These are phyloP conservation scores for Chironomus tentans DNA, from an alignment of 2,888 invertebrate genomes.

Conservation along the genomic window DNA sequence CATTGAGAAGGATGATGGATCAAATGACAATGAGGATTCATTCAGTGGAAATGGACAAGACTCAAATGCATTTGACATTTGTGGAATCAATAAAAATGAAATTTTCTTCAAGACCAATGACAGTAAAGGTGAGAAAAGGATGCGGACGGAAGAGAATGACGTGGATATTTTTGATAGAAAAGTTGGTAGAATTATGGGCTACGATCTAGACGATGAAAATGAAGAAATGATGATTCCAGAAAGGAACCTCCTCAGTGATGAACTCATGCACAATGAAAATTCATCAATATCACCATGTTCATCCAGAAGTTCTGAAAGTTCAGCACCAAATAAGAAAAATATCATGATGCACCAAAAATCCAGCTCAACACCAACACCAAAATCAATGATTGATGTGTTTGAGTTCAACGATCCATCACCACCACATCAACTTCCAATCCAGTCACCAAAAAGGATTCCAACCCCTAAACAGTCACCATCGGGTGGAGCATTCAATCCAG, in stretches of 20 bases:
- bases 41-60: background rate
- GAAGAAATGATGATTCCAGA: slow-evolving; percentile 1
- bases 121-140: background rate
- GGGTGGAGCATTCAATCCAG: background rate
- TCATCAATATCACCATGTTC: background rate
- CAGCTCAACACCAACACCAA: background rate
- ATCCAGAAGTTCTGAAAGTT: background rate
- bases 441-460: slow-evolving; percentile 1
- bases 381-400: slow-evolving; percentile 12
- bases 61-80: slow-evolving; percentile 10
- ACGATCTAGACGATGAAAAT: slow-evolving; percentile 15
- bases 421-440: background rate
- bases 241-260: background rate
- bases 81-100: slow-evolving; percentile 20
- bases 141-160: background rate
- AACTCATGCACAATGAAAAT: background rate
- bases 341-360: background rate
- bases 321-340: background rate
- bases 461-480: background rate
- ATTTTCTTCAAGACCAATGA: slow-evolving; percentile 13
- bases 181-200: background rate
- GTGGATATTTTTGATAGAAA: background rate
- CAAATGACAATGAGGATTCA: background rate
- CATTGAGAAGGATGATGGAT: background rate
- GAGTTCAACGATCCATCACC: slow-evolving; percentile 21